phyloP scores from a whole-genome alignment of 2,888 invertebrate genomes.

The Imbricaverruca yamaguchii region DNA sequence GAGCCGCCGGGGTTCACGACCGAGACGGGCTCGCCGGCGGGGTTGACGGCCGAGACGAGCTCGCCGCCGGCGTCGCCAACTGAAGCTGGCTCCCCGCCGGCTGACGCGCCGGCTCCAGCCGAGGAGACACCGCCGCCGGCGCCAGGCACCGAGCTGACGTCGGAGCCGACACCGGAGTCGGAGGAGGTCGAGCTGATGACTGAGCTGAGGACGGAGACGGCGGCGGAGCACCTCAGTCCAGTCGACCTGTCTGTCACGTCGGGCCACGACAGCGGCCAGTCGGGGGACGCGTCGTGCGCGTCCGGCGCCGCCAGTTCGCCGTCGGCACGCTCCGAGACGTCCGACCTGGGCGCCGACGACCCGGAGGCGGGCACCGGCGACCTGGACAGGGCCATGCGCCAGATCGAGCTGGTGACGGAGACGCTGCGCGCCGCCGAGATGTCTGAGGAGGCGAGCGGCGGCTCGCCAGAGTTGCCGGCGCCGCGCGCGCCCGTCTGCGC shows the following conservation, averaged over 20 bases:
- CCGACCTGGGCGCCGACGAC: neutral
- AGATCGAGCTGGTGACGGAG: slow-evolving; percentile 15
- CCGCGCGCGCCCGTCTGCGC: slow-evolving; percentile 37
- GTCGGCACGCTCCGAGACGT: neutral
- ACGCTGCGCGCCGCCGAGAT: slow-evolving; percentile 7
- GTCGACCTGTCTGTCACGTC: no score
- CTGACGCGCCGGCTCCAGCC: no score
- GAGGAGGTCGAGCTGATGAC: neutral
- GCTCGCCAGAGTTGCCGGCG: neutral
- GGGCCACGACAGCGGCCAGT: neutral
- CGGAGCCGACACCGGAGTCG: neutral
- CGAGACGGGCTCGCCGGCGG: neutral
- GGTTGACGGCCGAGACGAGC: neutral
- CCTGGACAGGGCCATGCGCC: slow-evolving; percentile 6
- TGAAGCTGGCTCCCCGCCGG: no score
- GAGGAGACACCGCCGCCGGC: no score
- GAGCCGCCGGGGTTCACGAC: neutral
- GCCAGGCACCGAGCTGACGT: no score
- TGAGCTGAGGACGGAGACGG: neutral
- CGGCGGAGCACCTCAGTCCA: neutral
- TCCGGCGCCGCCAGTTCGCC: neutral
- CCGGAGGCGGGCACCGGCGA: neutral
- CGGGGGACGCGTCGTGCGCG: neutral
- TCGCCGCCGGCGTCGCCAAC: neutral
- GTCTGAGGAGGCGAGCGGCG: slow-evolving; percentile 28